Percentiles rank a stretch among this genome's conserved stretches.
Evolutionary conservation across 30 jellyfish, hydroid and myxozoan species (phyloP).

Genomic region (Turritopsis dohrnii): DNA sequence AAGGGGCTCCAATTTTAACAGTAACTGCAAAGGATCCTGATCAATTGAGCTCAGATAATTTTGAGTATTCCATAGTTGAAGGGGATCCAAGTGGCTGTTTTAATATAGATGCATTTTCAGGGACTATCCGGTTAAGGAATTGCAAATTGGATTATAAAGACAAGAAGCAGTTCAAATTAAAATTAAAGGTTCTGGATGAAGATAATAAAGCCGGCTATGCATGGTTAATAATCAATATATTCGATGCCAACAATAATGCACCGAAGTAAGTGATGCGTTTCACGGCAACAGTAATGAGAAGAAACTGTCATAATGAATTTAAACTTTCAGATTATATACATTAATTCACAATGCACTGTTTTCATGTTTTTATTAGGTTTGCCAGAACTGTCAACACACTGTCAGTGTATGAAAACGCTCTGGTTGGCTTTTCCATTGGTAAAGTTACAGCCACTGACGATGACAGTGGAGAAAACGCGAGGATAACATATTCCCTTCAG

Average conservation of each 20-base stretch:
- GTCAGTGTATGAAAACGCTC: conserved; percentile 22
- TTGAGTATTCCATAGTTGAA: conserved; percentile 58
- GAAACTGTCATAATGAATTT: not conserved
- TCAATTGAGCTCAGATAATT: conserved; percentile 54
- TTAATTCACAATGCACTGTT: not conserved
- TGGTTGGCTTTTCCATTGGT: conserved; percentile 23
- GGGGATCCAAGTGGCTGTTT: conserved; percentile 52
- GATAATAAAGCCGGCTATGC: conserved; percentile 36
- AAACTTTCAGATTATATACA: not conserved
- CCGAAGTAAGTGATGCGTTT: conserved; percentile 18
- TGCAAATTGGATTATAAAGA: conserved; percentile 30
- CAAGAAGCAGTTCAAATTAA: conserved; percentile 21
- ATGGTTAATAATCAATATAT: conserved; percentile 5
- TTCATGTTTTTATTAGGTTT: conserved; percentile 12
- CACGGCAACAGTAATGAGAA: not conserved
- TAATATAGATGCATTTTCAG: conserved; percentile 34
- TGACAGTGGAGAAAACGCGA: conserved; percentile 41
- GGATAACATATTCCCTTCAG: conserved; percentile 29
- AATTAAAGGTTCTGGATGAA: conserved; percentile 24
- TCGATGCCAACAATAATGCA: conserved; percentile 31
- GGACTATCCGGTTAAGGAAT: conserved; percentile 5
- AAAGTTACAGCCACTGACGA: conserved; percentile 37
- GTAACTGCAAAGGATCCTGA: conserved; percentile 85
- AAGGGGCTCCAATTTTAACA: conserved; percentile 49
- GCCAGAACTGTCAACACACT: conserved; percentile 2